Conservation (phyloP, 2,113 vertebrate genomes). For the Chauna torquata region DNA sequence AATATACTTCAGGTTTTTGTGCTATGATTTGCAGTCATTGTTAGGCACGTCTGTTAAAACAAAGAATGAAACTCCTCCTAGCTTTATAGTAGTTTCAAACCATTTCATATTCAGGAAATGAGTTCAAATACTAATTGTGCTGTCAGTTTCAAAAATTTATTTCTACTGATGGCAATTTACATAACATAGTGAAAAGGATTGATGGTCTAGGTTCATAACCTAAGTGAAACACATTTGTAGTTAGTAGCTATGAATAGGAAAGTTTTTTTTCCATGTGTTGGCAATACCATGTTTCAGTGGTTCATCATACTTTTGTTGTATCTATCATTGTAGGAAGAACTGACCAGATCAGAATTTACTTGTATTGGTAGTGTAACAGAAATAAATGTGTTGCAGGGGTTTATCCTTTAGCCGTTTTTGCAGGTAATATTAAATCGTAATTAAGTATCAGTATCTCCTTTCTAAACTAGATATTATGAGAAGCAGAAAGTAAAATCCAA, state of each 20-base stretch:
- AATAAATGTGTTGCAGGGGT: neutral
- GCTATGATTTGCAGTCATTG: neutral
- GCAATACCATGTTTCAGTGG: neutral
- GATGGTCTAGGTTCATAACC: neutral
- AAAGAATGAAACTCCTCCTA: neutral
- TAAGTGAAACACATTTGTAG: neutral
- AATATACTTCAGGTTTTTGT: neutral
- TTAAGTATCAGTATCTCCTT: neutral
- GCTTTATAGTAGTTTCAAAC: neutral
- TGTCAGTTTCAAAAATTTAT: neutral
- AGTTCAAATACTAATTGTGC: neutral
- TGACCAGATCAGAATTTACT: neutral
- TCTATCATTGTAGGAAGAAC: neutral
- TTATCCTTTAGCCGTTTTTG: neutral
- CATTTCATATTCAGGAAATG: neutral
- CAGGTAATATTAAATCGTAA: neutral
- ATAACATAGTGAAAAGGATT: neutral
- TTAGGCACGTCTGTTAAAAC: neutral
- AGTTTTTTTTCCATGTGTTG: fast-evolving
- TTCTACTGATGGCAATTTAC: neutral
- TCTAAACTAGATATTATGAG: neutral
- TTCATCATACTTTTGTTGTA: neutral
- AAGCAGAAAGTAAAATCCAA: neutral
- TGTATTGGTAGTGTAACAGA: neutral
- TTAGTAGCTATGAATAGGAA: neutral